phyloP scores from a whole-genome alignment of 1,140 invertebrate genomes.

The Lepidurus apus region DNA sequence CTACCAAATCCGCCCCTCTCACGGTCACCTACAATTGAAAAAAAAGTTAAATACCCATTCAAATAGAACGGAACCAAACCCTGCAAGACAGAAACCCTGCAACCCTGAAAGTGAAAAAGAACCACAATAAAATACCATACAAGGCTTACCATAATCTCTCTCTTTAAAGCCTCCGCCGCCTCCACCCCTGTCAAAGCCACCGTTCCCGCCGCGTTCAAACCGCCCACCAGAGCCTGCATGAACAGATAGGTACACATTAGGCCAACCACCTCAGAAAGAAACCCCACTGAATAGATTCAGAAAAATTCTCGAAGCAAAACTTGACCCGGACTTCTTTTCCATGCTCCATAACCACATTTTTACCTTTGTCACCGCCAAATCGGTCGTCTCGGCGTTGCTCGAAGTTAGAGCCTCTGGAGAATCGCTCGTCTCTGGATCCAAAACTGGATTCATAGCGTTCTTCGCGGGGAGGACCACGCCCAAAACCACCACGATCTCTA shows the following conservation, averaged over 20 bases:
- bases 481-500: slow-evolving; percentile 35
- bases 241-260: too few species aligned
- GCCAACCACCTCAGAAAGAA: too few species aligned
- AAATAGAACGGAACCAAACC: background rate
- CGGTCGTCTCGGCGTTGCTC: slow-evolving; percentile 42
- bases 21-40: background rate
- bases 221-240: background rate
- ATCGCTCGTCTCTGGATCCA: slow-evolving; percentile 27
- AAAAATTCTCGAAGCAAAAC: too few species aligned
- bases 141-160: slow-evolving; percentile 7
- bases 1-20: slow-evolving; percentile 10
- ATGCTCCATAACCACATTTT: background rate
- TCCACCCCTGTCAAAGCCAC: slow-evolving; percentile 38
- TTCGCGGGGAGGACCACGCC: slow-evolving; percentile 33
- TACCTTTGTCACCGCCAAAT: slow-evolving; percentile 33
- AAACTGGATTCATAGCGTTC: slow-evolving; percentile 29
- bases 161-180: slow-evolving; percentile 40
- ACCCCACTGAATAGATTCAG: too few species aligned
- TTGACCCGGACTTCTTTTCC: background rate
- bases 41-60: background rate
- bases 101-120: background rate
- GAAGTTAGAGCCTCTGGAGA: slow-evolving; percentile 42
- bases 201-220: slow-evolving; percentile 38
- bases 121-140: background rate
- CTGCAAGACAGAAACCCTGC: background rate